Percentiles rank a stretch among this genome's conserved stretches.
Evolutionary conservation across 1,140 invertebrate species (phyloP).

Genomic region (Campoletis sonorensis): DNA sequence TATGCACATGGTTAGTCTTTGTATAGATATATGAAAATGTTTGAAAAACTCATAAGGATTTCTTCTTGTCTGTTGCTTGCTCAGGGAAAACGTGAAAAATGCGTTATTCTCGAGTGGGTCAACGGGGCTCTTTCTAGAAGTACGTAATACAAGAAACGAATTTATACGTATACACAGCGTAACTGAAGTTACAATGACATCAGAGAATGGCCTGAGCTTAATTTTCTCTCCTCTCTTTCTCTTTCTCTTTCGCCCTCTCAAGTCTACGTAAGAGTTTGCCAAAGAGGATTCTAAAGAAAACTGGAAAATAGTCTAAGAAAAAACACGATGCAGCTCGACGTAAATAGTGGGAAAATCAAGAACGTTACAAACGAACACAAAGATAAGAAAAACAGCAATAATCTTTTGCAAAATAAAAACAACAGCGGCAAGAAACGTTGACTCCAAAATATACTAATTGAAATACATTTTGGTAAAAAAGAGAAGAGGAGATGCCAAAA

Average conservation of each 20-base stretch:
- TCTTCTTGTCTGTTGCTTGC: constrained; percentile 6
- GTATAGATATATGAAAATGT: neutral
- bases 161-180: constrained; percentile 8
- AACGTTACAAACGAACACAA: neutral
- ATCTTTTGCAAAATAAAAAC: neutral
- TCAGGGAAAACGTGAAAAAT: constrained; percentile 29
- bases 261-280: neutral
- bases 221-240: constrained; percentile 7
- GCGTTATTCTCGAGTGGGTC: constrained; percentile 35
- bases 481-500: no score
- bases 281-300: constrained; percentile 1
- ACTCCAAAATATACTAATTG: no score
- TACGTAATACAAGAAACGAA: constrained; percentile 24
- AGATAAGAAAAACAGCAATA: neutral
- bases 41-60: neutral
- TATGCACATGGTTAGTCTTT: neutral
- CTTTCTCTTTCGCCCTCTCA: neutral
- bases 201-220: neutral
- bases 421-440: no score
- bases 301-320: constrained; percentile 2
- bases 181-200: constrained; percentile 16
- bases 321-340: neutral
- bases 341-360: no score
- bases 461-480: no score
- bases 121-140: constrained; percentile 24